phyloP scores from a whole-genome alignment of 2,113 vertebrate species.

The Syngnathus floridae region DNA sequence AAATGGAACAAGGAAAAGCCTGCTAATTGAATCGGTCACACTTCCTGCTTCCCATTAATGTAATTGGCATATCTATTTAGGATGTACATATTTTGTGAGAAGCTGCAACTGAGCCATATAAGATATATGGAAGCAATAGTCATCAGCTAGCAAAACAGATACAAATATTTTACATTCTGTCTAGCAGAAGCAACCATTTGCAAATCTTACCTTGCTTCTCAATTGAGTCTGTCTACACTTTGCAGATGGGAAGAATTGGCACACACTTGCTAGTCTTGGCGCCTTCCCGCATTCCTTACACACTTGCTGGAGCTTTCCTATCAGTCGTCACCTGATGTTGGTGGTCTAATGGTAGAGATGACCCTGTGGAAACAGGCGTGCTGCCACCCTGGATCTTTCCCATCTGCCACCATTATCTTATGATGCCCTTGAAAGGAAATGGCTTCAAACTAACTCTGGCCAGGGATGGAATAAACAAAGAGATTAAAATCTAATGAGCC shows the following conservation, averaged over 20 bases:
- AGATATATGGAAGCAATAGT: slow-evolving; percentile 43
- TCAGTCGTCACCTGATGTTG: slow-evolving; percentile 59
- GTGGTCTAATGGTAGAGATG: slow-evolving; percentile 62
- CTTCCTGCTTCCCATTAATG: slow-evolving; percentile 62
- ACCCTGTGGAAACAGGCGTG: slow-evolving; percentile 58
- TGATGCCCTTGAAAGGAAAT: slow-evolving; percentile 56
- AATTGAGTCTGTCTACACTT: slow-evolving; percentile 20
- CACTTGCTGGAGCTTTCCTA: slow-evolving; percentile 39
- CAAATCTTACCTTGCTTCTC: neutral
- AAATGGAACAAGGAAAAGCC: slow-evolving; percentile 51
- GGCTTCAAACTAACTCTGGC: slow-evolving; percentile 31
- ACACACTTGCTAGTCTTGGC: slow-evolving; percentile 33
- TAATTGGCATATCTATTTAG: slow-evolving; percentile 67
- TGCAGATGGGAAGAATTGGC: slow-evolving; percentile 17
- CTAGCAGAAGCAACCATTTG: neutral
- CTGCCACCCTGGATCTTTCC: slow-evolving; percentile 61
- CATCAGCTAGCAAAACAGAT: slow-evolving; percentile 22
- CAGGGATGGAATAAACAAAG: slow-evolving; percentile 12
- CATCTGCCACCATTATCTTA: slow-evolving; percentile 60
- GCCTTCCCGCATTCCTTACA: slow-evolving; percentile 34
- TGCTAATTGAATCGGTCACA: slow-evolving; percentile 64
- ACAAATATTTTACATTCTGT: neutral
- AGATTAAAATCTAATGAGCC: slow-evolving; percentile 14
- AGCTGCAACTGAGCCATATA: slow-evolving; percentile 57
- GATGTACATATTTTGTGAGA: slow-evolving; percentile 55